Base-by-base conservation (phyloP, 1,140 invertebrate species). In the Lepidotrigona ventralis region DNA sequence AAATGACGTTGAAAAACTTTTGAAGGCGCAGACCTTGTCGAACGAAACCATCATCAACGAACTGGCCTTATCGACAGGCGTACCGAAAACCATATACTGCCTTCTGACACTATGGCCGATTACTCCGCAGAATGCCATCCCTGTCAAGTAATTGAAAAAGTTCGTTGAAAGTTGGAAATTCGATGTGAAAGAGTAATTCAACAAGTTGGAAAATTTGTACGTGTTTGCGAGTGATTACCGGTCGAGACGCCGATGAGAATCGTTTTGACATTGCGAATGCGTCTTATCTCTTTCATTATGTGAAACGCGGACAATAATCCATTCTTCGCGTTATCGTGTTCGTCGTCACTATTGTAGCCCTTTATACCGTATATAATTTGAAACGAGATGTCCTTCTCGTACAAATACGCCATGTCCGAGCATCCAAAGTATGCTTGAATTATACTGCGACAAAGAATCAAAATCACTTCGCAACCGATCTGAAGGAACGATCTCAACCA, bases 11-110 rank as follows among this genome's bases (percentile, higher is more conserved):
- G 21, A 1, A 39, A 54, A 66, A n/a, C n/a, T 2, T 8, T 76
- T 71, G 4, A 0, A n/a, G 72, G 19, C 33, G 53, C 60, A 29
- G 79, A 91, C 90, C 60, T 86, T 90, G 23, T 90, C 29, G 23
- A 14, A 79, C 0, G 89, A 88, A 63, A 79, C 58, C 4, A 29
- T 0, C 70, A 86, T 87, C 14, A 92, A 79, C 11, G 56, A 74
- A 8, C 23, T 71, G 4, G 89, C 87, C 51, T 96, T 96, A 85
- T 96, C 96, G 0, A 97, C 95, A 53, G 95, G 94, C 2, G 95
- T 91, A 54, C 97, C 96, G 33, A 97, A 96, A 1, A 97, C 95
- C 60, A 96, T 95, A 82, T 96, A 97, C 91, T 97, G 96, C 86
- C 95, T 94, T 79, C 97, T 91, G 39, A 95, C 90, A 4, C 93